These are phyloP conservation scores for Ceratosolen solmsi DNA, from an alignment of 1,140 invertebrate species.

Conservation along the genomic window DNA sequence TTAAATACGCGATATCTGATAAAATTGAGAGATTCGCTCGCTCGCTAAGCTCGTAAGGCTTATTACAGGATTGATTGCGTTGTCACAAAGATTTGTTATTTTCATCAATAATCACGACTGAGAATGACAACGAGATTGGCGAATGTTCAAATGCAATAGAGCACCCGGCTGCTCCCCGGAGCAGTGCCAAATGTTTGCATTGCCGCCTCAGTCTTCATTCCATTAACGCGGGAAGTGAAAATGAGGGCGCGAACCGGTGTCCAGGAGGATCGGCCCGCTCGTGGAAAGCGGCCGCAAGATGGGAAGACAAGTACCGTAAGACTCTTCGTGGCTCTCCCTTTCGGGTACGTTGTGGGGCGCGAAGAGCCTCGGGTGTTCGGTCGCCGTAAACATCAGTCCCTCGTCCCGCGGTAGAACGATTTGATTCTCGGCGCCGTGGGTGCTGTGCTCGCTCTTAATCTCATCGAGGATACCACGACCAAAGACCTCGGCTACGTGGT, in stretches of 20 bases:
- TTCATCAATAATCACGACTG: too few relatives aligned
- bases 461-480: slow-evolving; percentile 15
- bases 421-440: slow-evolving; percentile 59
- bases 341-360: slow-evolving; percentile 26
- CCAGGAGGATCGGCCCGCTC: too few relatives aligned
- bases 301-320: slow-evolving; percentile 55
- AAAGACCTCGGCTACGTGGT: not conserved
- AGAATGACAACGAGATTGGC: too few relatives aligned
- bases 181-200: too few relatives aligned
- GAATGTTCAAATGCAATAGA: too few relatives aligned
- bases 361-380: slow-evolving; percentile 50
- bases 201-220: too few relatives aligned
- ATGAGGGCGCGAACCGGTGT: too few relatives aligned
- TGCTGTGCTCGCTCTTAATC: slow-evolving; percentile 21
- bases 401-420: slow-evolving; percentile 66
- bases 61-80: too few relatives aligned
- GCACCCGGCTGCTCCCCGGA: too few relatives aligned
- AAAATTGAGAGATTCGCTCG: not conserved
- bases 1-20: not conserved
- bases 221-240: too few relatives aligned
- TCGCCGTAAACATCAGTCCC: slow-evolving; percentile 59
- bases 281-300: not conserved
- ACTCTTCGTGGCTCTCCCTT: slow-evolving; percentile 52
- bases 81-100: too few relatives aligned
- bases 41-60: not conserved